phyloP scores from a whole-genome alignment of 2,797 vertebrate species.

The Enteromius radiatus region DNA sequence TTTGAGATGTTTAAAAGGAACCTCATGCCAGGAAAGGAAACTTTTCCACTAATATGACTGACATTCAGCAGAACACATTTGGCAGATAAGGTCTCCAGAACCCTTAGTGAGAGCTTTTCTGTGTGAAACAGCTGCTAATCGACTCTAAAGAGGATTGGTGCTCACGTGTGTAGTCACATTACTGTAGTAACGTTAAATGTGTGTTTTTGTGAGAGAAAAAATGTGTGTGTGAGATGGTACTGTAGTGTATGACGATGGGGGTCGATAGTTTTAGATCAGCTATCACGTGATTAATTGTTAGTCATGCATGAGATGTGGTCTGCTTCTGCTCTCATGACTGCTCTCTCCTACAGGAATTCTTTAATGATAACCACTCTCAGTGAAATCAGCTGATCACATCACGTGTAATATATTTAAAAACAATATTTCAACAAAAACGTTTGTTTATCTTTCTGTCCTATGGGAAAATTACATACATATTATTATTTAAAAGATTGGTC shows the following conservation, averaged over 20 bases:
- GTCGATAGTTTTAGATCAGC: constrained; percentile 31
- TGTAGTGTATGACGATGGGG: neutral
- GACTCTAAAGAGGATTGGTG: constrained; percentile 49
- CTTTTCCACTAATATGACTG: neutral
- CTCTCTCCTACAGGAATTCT: neutral
- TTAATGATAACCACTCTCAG: constrained; percentile 21
- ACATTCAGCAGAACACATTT: constrained; percentile 16
- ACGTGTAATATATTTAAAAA: neutral
- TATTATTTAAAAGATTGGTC: neutral
- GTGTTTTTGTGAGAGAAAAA: constrained; percentile 23
- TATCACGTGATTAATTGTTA: constrained; percentile 55
- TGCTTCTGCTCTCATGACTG: constrained; percentile 25
- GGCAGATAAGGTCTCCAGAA: constrained; percentile 1
- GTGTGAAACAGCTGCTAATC: constrained; percentile 52
- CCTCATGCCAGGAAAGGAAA: neutral
- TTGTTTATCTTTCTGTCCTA: neutral
- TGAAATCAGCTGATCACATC: constrained; percentile 28
- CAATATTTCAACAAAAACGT: too few relatives aligned
- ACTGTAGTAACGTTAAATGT: constrained; percentile 25
- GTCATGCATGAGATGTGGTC: constrained; percentile 48
- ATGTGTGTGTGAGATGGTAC: constrained; percentile 43
- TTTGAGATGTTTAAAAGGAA: neutral
- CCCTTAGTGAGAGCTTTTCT: constrained; percentile 40
- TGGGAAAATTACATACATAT: neutral
- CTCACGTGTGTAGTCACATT: constrained; percentile 64